Percentiles rank a stretch among this genome's conserved stretches.
Evolutionary conservation across 2,888 invertebrate species (phyloP).

Genomic region (Eupithecia dodoneata): DNA sequence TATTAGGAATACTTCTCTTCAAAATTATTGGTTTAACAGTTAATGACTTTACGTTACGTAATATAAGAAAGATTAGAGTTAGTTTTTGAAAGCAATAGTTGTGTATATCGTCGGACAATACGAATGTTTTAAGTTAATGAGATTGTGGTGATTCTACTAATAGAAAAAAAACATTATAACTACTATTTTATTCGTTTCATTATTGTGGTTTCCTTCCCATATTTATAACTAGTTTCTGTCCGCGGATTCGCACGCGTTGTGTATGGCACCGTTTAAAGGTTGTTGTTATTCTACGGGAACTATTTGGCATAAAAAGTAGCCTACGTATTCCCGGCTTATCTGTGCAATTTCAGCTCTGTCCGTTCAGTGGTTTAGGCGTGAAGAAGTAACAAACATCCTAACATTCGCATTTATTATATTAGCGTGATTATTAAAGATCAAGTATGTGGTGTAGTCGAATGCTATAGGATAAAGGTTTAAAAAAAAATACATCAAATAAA

Average conservation of each 20-base stretch:
- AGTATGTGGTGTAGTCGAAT: too few species aligned
- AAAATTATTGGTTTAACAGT: not conserved
- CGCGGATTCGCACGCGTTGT: too few species aligned
- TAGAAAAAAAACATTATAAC: slow-evolving; percentile 25
- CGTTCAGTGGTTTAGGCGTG: too few species aligned
- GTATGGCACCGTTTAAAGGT: too few species aligned
- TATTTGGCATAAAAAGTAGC: too few species aligned
- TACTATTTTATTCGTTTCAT: slow-evolving; percentile 13
- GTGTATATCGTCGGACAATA: slow-evolving; percentile 32
- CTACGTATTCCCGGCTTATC: too few species aligned
- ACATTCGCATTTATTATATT: too few species aligned
- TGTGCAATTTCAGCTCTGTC: too few species aligned
- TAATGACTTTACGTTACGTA: slow-evolving; percentile 7
- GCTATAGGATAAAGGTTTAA: not conserved
- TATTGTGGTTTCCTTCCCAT: not conserved
- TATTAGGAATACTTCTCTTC: not conserved
- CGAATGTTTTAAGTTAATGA: slow-evolving; percentile 21
- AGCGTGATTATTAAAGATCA: too few species aligned
- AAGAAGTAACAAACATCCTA: too few species aligned
- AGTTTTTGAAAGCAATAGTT: slow-evolving; percentile 42
- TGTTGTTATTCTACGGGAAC: too few species aligned
- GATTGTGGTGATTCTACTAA: slow-evolving; percentile 11
- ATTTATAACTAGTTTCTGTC: too few species aligned
- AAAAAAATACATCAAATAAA: not conserved
- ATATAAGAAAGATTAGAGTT: slow-evolving; percentile 21